These are phyloP conservation scores for Ascaphus truei DNA, from an alignment of 2,113 vertebrate species.

Conservation along the genomic window DNA sequence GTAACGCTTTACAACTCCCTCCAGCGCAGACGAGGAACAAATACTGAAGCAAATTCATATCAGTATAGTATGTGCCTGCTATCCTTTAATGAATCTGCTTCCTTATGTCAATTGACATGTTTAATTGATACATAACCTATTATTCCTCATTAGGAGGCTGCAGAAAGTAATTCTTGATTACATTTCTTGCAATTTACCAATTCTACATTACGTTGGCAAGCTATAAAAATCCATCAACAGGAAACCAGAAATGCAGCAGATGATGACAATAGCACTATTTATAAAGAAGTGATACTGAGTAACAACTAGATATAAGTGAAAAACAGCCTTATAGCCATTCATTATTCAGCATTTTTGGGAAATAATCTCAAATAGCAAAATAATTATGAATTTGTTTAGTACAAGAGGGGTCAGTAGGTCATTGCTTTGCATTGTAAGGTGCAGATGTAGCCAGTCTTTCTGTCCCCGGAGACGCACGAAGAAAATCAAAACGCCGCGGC, in stretches of 20 bases:
- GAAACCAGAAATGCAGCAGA: conserved; percentile 58
- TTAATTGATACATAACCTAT: conserved; percentile 76
- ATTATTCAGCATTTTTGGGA: conserved; percentile 23
- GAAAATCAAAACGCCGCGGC: too few species aligned
- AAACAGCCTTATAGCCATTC: neutral
- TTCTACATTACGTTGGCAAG: conserved; percentile 72
- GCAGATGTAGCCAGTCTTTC: too few species aligned
- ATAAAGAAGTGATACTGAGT: conserved; percentile 28
- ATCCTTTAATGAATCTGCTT: conserved; percentile 76
- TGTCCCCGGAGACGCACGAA: too few species aligned
- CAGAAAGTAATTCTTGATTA: conserved; percentile 81
- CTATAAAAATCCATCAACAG: conserved; percentile 78
- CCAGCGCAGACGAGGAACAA: neutral
- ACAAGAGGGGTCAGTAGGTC: too few species aligned
- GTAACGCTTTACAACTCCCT: neutral
- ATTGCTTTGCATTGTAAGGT: too few species aligned
- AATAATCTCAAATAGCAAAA: too few species aligned
- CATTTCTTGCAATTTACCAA: conserved; percentile 76
- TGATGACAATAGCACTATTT: conserved; percentile 58
- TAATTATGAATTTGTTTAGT: too few species aligned
- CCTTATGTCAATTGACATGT: conserved; percentile 73
- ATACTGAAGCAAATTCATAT: conserved; percentile 64
- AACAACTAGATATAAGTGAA: neutral
- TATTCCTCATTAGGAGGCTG: conserved; percentile 74
- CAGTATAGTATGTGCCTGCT: conserved; percentile 61